Conservation (phyloP, 1,140 invertebrate genomes). For the Holotrichia oblita region DNA sequence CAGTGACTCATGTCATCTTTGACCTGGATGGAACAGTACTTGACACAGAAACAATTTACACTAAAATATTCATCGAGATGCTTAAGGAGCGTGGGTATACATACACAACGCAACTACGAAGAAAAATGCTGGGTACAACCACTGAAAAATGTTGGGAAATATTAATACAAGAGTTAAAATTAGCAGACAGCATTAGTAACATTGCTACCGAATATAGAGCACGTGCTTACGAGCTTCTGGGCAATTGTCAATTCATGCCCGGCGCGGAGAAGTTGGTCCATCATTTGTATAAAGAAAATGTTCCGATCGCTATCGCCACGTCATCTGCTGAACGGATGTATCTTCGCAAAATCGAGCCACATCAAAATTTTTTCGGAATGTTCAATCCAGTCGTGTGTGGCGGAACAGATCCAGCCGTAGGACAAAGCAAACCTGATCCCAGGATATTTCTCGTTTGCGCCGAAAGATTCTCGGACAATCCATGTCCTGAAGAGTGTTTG, state of each 20-base stretch:
- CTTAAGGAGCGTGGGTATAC: background rate
- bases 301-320: slow-evolving; percentile 79
- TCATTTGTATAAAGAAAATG: slow-evolving; percentile 63
- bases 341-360: slow-evolving; percentile 71
- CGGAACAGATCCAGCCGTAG: slow-evolving; percentile 78
- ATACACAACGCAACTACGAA: background rate
- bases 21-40: slow-evolving; percentile 31
- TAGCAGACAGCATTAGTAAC: slow-evolving; percentile 51
- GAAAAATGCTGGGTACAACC: slow-evolving; percentile 2
- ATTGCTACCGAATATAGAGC: slow-evolving; percentile 63
- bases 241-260: slow-evolving; percentile 44
- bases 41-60: background rate
- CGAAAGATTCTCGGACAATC: slow-evolving; percentile 70
- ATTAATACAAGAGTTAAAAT: background rate
- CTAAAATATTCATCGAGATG: background rate
- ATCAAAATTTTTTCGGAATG: slow-evolving; percentile 69
- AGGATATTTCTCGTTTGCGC: slow-evolving; percentile 81
- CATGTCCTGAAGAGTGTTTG: slow-evolving; percentile 72
- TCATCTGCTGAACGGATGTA: slow-evolving; percentile 75
- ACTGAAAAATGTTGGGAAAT: background rate
- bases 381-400: slow-evolving; percentile 75
- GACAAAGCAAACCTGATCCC: slow-evolving; percentile 79
- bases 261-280: slow-evolving; percentile 59
- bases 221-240: slow-evolving; percentile 57
- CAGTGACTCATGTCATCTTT: slow-evolving; percentile 31